Base-by-base conservation (phyloP, 2,888 invertebrate genomes). In the Netelia virgata region DNA sequence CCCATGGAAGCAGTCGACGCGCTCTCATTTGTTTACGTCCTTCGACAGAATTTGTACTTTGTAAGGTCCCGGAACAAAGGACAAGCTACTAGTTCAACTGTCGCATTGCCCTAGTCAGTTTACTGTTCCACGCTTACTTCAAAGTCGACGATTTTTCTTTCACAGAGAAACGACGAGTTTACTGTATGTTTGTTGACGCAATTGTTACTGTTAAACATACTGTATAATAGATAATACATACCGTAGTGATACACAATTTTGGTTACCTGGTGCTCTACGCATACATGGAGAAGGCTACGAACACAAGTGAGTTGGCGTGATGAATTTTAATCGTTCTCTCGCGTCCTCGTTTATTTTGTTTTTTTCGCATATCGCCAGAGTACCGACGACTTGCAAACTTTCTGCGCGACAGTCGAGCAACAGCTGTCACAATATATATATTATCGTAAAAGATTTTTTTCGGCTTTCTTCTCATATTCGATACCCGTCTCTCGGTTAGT, bases 281-380 rank as follows among this genome's bases (percentile, higher is more conserved):
- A 3, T 59, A 41, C 50, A 36, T 11, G 57, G 23, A 14, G 10
- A 63, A 70, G 68, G 53, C 28, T 16, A 11, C 69, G 57, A 74
- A 11, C 75, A 23, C 47, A 41, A 18, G 41, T 36, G 36, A 70
- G 59, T 43, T 74, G 53, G 72, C 72, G 77, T 69, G 50, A 55
- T 53, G 84, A 81, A 84, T 84, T 63, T 72, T 57, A 81, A 84
- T 84, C 47, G 63, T n/a, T 64, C 47, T 28, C 8, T 43, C 16
- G 43, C 64, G 72, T 72, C 72, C 61, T 57, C 74, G 8, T 82
- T 59, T 68, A 16, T 69, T 70, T 18, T 3, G 11, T 78, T 66
- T 69, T 50, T 64, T n/a, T 36, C 36, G 36, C 53, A 20, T 70
- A n/a, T n/a, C 50, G 23, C 16, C 57, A 41, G 10, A 28, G 5